Conservation (phyloP, 2,888 invertebrate genomes). For the Agrochola circellaris region DNA sequence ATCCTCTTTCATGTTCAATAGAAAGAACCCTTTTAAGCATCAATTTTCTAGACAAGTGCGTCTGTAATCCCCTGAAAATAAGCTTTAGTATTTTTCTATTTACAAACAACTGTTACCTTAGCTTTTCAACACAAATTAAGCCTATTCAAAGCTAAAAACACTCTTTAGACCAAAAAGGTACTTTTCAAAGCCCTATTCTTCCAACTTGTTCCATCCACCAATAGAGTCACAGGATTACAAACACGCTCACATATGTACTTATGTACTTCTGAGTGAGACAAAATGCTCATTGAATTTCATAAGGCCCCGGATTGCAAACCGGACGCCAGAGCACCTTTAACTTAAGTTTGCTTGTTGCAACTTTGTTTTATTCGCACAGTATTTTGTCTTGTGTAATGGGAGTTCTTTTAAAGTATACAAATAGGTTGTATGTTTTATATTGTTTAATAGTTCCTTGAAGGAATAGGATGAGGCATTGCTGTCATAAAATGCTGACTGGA, state of each 20-base stretch:
- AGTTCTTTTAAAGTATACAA: slow-evolving; percentile 29
- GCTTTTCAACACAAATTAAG: background rate
- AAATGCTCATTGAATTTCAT: slow-evolving; percentile 87
- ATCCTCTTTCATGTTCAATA: background rate
- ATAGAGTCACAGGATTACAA: slow-evolving; percentile 66
- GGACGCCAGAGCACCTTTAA: slow-evolving; percentile 59
- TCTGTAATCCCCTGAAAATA: slow-evolving; percentile 2
- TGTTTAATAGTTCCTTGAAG: slow-evolving; percentile 3
- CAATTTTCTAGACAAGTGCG: background rate
- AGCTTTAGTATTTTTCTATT: background rate
- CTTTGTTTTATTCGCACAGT: slow-evolving; percentile 46
- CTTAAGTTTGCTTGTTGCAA: slow-evolving; percentile 50
- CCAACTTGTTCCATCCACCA: slow-evolving; percentile 38
- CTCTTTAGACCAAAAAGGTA: background rate
- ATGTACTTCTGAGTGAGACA: slow-evolving; percentile 75
- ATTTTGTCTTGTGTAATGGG: slow-evolving; percentile 31
- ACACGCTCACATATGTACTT: slow-evolving; percentile 70
- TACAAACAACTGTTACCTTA: background rate
- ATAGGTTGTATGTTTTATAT: slow-evolving; percentile 4
- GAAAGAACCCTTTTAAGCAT: background rate
- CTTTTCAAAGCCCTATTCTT: background rate
- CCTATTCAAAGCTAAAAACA: slow-evolving; percentile 8
- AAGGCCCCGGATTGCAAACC: slow-evolving; percentile 72
- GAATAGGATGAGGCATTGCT: background rate
- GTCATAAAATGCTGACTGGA: background rate